Evolutionary conservation across 2,888 invertebrate genomes (phyloP), one percentile per base, ranked within the genome.

Genomic region (Conchocele bisecta): DNA sequence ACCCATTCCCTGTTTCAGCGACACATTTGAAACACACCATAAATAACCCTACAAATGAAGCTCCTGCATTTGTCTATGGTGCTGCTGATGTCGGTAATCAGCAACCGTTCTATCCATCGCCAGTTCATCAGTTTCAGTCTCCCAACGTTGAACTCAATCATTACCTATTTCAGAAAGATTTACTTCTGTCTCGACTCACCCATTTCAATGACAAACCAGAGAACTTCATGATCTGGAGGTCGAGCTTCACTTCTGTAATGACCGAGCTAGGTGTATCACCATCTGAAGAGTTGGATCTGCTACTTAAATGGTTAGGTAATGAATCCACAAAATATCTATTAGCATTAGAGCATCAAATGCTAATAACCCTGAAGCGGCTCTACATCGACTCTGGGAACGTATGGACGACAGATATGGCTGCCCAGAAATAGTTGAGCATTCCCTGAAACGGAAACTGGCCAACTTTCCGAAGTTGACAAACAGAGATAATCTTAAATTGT

Each of bases 321-420:
- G 59, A 64, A 50, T 70, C 70, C 3, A 28, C 31, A 9, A 46
- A 42, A 22, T 44, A 50, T 53, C 63, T 64, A 26, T 29, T 4
- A 69, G 69, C 33, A 69, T 69, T n/a, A 41, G 58, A 41, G 41
- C 69, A 6, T 48, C 69, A n/a, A 70, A 64, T 28, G 9, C 63
- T 15, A 37, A 64, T 26, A 5, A 51, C 5, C 13, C 51, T 3
- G 51, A 24, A 4, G 28, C 24, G 22, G 59, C 24, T n/a, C 33
- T 59, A 28, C 17, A 28, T 9, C 35, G 60, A 24, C n/a, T 50
- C 13, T 57, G 57, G 57, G 42, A 57, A n/a, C 42, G 57, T n/a
- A 15, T 57, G 42, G 57, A 57, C 4, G 57, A 57, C 31, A n/a
- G 42, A n/a, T 42, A 42, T 35, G 57, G 57, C 13, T 57, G 57